Percentiles rank a stretch among this genome's conserved stretches.
Evolutionary conservation across 2,888 invertebrate species (phyloP).

Genomic region (Erebia aethiops): DNA sequence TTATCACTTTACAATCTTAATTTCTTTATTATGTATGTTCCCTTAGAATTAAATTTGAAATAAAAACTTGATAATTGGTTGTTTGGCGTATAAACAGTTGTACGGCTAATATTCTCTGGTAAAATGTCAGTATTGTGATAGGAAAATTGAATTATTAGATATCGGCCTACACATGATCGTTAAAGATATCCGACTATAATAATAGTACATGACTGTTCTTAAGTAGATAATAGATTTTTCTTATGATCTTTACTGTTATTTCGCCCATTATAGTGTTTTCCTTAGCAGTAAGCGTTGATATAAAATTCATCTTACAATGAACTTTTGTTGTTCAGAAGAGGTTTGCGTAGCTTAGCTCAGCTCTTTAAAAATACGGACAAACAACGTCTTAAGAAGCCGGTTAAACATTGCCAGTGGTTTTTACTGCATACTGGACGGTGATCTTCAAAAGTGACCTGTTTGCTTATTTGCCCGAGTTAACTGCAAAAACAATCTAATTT

Average conservation of each 20-base stretch:
- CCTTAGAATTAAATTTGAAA: constrained; percentile 45
- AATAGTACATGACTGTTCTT: neutral
- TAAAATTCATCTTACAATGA: neutral
- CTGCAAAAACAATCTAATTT: constrained; percentile 22
- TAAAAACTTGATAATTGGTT: constrained; percentile 46
- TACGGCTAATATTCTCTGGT: constrained; percentile 40
- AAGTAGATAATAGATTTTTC: neutral
- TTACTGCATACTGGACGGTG: constrained; percentile 13
- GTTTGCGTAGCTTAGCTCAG: neutral
- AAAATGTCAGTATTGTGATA: constrained; percentile 33
- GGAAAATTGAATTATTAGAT: constrained; percentile 37
- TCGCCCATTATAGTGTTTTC: neutral
- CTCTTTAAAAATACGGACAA: neutral
- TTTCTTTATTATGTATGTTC: constrained; percentile 66
- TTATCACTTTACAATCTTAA: constrained; percentile 67
- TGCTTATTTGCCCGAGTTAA: constrained; percentile 18
- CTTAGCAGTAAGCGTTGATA: neutral
- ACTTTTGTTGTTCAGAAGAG: neutral
- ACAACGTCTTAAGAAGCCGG: constrained; percentile 4
- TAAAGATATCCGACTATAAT: constrained; percentile 21
- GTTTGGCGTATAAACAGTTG: constrained; percentile 42
- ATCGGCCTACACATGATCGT: constrained; percentile 34
- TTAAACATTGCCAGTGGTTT: constrained; percentile 4
- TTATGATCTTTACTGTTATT: neutral
- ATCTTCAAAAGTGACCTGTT: constrained; percentile 14